These are phyloP conservation scores for Myotis daubentonii DNA, from an alignment of 2,797 vertebrate species.

Conservation along the genomic window DNA sequence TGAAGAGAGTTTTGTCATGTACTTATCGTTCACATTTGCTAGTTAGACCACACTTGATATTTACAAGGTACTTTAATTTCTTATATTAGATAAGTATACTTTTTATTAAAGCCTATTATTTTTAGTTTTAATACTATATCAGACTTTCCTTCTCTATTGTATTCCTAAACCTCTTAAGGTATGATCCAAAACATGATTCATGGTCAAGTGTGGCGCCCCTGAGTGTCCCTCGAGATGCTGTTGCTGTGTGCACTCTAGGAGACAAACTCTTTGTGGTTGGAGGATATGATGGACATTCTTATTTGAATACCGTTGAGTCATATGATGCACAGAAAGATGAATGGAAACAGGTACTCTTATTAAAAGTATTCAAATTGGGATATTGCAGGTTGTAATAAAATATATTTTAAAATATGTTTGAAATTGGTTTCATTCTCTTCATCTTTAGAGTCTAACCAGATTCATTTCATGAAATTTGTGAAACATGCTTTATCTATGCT, in stretches of 20 bases:
- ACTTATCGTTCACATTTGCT: background rate
- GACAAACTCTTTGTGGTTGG: constrained; percentile 96
- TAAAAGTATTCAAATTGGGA: background rate
- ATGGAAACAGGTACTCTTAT: constrained; percentile 93
- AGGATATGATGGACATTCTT: constrained; percentile 95
- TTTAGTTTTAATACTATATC: background rate
- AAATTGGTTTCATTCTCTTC: background rate
- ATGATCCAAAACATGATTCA: constrained; percentile 96
- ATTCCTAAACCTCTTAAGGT: constrained; percentile 85
- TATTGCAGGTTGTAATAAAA: background rate
- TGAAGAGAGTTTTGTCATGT: background rate
- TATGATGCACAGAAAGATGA: constrained; percentile 97
- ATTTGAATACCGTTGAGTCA: constrained; percentile 95
- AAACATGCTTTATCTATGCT: background rate
- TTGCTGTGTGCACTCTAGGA: constrained; percentile 94
- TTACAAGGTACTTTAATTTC: background rate
- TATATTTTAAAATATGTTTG: background rate
- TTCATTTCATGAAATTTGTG: background rate
- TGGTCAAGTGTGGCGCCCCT: constrained; percentile 97
- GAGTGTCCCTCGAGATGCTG: constrained; percentile 94
- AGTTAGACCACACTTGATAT: background rate
- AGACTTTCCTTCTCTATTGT: background rate
- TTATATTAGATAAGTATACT: background rate
- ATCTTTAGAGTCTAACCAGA: background rate
- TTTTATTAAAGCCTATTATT: constrained; percentile 8